Evolutionary conservation across 1,140 invertebrate species (phyloP), one percentile per base, ranked within the genome.

Genomic region (Trichonephila inaurata): DNA sequence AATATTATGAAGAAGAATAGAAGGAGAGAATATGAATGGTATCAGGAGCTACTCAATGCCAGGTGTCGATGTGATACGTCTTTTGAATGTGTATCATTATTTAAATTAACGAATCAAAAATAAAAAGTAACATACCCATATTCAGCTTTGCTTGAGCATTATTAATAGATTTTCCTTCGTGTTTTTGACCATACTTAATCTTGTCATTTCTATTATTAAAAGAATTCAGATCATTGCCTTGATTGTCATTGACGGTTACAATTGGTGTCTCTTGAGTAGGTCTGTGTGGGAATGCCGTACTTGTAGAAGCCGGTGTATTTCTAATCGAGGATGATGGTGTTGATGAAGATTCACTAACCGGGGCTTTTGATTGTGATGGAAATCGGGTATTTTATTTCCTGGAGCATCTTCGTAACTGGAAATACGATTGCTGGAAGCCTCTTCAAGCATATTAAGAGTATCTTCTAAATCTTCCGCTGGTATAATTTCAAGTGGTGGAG

Each of bases 61-160:
- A 10, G 0, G 10, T 51, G 51, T 51, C 51, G 51, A 40, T 18
- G 19, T 58, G 58, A 91, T 19, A 21, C 7, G 21, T 16, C 14
- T 81, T 82, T 62, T 66, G 10, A 51, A 10, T 51, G 10, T 51
- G 0, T 10, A 10, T 12, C 10, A 51, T 1, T 51, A 10, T 51
- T 1, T 40, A 8, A 3, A 51, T 51, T 51, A 51, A 51, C 51
- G 51, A 51, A 12, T 83, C 2, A 82, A 82, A 91, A 64, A 16
- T 40, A 33, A 1, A 77, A 40, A 40, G 33, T 40, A 40, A 19
- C 94, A 85, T 91, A 94, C 94, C 94, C 94, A 94, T 94, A 94
- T 94, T 94, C 28, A 94, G 58, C 28, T 93, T 94, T 8, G 94
- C 94, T 18, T 89, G 87, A 62, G 94, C 94, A 69, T n/a, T 94